Evolutionary conservation across 2,888 invertebrate species (phyloP), one percentile per base, ranked within the genome.

Genomic region (Laothoe populi): DNA sequence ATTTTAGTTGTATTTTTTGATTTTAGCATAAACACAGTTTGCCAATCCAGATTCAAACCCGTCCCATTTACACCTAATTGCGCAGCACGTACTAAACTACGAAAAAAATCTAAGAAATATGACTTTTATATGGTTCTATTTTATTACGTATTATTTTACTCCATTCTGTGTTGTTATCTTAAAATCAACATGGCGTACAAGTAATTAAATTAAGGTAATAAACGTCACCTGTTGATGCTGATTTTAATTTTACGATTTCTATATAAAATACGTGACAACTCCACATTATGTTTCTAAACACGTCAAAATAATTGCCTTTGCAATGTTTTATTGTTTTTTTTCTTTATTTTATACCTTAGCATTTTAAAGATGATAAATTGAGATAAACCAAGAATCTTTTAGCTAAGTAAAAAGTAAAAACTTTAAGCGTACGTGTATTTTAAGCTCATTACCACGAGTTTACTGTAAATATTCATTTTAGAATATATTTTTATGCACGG

Each of bases 231-330:
- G 19, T 31, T 35, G 31, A 31, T 35, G 53, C 53, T 31, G 53
- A 53, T 53, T 53, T 53, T 53, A 53, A 53, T 53, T 53, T 53
- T 21, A 53, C 53, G 53, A 53, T 53, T 53, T 53, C 53, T 19
- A 35, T 19, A 31, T 53, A 31, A 53, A 53, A 35, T 53, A 53
- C 35, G 53, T 53, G 53, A 53, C 53, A 35, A 16, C n/a, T 62
- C 11, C 16, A 8, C 60, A n/a, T 42, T 60, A 38, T 48, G 4
- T 40, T 42, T 53, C 21, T 11, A 42, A 24, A 53, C 35, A 53
- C 16, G 35, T 53, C 35, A 53, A 53, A 35, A 4, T 53, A 35
- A 35, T 53, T 48, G n/a, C 13, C 0, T 13, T 38, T 38, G 38
- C 10, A 38, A 13, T 38, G 42, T 16, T 42, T 42, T 42, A 42